Evolutionary conservation across 2,888 invertebrate genomes (phyloP).

Genomic region (Dynastes maya): DNA sequence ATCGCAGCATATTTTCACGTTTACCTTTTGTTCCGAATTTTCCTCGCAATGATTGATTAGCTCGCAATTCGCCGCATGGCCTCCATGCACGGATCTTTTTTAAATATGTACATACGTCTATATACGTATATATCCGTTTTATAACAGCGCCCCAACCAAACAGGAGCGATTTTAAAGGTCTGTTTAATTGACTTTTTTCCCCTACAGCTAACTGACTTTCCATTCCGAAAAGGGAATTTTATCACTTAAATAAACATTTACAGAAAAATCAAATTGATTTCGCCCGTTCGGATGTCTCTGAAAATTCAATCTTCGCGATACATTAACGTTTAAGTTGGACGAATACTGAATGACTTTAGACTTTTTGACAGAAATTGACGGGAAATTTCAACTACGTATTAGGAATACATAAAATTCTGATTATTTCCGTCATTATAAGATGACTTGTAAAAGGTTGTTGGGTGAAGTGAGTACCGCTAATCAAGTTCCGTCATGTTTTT

Average conservation of each 20-base stretch:
- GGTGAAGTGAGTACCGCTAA: no score
- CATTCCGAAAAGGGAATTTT: constrained; percentile 16
- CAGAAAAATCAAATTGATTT: constrained; percentile 37
- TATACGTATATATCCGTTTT: background rate
- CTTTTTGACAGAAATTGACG: no score
- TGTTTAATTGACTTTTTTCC: constrained; percentile 35
- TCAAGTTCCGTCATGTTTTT: no score
- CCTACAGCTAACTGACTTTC: constrained; percentile 21
- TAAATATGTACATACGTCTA: background rate
- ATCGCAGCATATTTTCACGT: background rate
- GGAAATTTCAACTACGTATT: no score
- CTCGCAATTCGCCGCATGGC: constrained; percentile 15
- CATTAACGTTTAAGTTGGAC: background rate
- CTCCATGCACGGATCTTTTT: background rate
- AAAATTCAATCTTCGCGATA: background rate
- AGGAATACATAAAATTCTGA: no score
- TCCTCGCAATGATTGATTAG: constrained; percentile 18
- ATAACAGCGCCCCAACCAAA: background rate
- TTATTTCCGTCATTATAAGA: no score
- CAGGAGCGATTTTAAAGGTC: constrained; percentile 18
- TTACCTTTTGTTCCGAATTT: background rate
- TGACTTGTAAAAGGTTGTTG: no score
- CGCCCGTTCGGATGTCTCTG: background rate
- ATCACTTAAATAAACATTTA: constrained; percentile 38
- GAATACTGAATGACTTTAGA: no score